Evolutionary conservation across 2,888 invertebrate genomes (phyloP).

Genomic region (Xestoiulus laeticollis): DNA sequence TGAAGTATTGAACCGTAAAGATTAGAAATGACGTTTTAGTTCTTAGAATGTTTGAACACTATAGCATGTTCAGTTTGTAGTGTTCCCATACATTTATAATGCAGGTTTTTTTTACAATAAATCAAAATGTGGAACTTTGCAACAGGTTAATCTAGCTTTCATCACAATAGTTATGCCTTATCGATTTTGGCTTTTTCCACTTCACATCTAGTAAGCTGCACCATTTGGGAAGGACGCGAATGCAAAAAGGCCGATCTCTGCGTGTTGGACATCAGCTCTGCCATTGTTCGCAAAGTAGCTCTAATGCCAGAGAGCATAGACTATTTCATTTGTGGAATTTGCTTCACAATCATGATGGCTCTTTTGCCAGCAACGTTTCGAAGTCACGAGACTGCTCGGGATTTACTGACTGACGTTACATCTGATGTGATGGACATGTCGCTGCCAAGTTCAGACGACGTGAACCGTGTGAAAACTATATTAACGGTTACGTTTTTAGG

Average conservation of each 20-base stretch:
- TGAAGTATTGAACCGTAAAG: neutral
- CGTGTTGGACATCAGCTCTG: slow-evolving; percentile 92
- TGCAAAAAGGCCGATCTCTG: slow-evolving; percentile 92
- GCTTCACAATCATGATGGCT: slow-evolving; percentile 61
- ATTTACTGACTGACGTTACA: slow-evolving; percentile 55
- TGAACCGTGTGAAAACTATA: slow-evolving; percentile 49
- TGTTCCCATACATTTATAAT: neutral
- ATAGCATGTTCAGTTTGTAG: neutral
- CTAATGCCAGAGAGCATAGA: slow-evolving; percentile 80
- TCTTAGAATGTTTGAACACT: neutral
- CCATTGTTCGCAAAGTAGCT: slow-evolving; percentile 91
- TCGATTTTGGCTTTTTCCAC: neutral
- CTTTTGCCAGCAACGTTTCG: slow-evolving; percentile 56
- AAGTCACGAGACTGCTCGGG: slow-evolving; percentile 51
- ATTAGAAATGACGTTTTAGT: neutral
- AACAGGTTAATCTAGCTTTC: neutral
- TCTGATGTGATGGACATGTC: slow-evolving; percentile 56
- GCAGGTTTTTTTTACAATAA: neutral
- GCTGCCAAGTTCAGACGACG: slow-evolving; percentile 56
- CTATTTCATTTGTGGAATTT: slow-evolving; percentile 74
- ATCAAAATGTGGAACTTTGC: neutral
- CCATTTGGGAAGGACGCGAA: slow-evolving; percentile 91
- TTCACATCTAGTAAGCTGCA: slow-evolving; percentile 82
- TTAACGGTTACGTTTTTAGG: slow-evolving; percentile 56
- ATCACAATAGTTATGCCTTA: neutral